Conservation (phyloP, 2,797 vertebrate genomes). For the Pterois miles region DNA sequence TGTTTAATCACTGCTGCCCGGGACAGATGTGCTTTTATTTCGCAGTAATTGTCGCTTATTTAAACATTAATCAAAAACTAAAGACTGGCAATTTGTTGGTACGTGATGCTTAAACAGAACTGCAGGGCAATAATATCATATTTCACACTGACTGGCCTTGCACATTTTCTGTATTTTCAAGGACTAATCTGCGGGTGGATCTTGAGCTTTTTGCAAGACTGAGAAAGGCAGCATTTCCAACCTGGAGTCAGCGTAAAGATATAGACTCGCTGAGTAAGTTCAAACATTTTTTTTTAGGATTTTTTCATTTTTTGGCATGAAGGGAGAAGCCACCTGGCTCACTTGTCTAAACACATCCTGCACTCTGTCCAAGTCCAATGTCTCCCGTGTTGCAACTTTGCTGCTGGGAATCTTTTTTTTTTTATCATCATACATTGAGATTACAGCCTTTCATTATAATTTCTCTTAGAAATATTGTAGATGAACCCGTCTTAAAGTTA, state of each 20-base stretch:
- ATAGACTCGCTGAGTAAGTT: constrained; percentile 72
- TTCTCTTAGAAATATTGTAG: constrained; percentile 17
- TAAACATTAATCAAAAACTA: neutral
- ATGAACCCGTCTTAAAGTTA: neutral
- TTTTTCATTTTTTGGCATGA: constrained; percentile 69
- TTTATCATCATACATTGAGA: neutral
- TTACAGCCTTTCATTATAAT: neutral
- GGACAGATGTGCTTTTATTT: constrained; percentile 1
- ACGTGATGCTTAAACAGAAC: neutral
- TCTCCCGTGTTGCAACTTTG: constrained; percentile 54
- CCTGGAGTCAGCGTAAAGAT: constrained; percentile 61
- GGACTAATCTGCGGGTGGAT: constrained; percentile 59
- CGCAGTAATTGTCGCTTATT: neutral
- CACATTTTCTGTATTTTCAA: constrained; percentile 50
- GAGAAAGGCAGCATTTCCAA: constrained; percentile 58
- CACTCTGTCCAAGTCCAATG: constrained; percentile 67
- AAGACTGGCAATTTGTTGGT: neutral
- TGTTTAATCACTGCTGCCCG: neutral
- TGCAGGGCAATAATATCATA: constrained; percentile 10
- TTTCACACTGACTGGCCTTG: constrained; percentile 27
- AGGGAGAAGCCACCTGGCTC: constrained; percentile 60
- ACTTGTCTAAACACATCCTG: constrained; percentile 74
- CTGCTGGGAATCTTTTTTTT: constrained; percentile 9
- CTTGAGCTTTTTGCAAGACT: constrained; percentile 56
- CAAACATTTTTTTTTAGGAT: constrained; percentile 72